Conservation (phyloP, 23 tunicate genomes). For the Phallusia fumigata region DNA sequence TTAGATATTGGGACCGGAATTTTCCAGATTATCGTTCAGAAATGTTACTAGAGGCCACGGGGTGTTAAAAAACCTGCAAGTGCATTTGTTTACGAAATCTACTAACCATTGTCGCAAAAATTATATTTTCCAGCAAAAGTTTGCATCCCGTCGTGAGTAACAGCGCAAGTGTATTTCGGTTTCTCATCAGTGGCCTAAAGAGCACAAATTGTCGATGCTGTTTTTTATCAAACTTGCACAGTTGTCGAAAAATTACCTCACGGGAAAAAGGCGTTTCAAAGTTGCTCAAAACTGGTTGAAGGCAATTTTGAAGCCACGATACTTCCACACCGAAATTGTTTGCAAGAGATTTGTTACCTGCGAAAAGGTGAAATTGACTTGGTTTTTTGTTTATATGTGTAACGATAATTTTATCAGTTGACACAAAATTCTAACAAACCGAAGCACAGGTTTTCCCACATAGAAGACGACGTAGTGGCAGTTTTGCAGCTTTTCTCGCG, state of each 20-base stretch:
- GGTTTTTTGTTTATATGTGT: too few relatives aligned
- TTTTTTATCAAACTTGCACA: too few relatives aligned
- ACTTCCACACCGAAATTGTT: background rate
- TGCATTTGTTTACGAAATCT: background rate
- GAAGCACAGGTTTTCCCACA: background rate
- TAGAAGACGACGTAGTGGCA: too few relatives aligned
- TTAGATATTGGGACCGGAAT: too few relatives aligned
- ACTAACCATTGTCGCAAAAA: background rate
- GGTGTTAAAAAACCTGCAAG: too few relatives aligned
- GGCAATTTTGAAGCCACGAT: conserved; percentile 7
- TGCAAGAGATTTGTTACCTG: too few relatives aligned
- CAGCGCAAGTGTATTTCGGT: background rate
- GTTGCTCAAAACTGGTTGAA: background rate
- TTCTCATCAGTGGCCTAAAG: background rate
- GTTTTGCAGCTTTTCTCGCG: background rate
- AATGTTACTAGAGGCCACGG: too few relatives aligned
- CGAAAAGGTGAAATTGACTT: too few relatives aligned
- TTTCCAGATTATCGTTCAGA: too few relatives aligned
- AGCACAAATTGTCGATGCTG: background rate
- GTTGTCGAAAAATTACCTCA: background rate
- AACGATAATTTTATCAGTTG: too few relatives aligned
- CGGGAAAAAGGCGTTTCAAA: background rate
- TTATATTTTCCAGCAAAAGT: background rate
- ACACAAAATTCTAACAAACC: background rate
- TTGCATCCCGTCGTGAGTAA: background rate